phyloP scores from a whole-genome alignment of 2,797 vertebrate species.

The Podarcis lilfordi region DNA sequence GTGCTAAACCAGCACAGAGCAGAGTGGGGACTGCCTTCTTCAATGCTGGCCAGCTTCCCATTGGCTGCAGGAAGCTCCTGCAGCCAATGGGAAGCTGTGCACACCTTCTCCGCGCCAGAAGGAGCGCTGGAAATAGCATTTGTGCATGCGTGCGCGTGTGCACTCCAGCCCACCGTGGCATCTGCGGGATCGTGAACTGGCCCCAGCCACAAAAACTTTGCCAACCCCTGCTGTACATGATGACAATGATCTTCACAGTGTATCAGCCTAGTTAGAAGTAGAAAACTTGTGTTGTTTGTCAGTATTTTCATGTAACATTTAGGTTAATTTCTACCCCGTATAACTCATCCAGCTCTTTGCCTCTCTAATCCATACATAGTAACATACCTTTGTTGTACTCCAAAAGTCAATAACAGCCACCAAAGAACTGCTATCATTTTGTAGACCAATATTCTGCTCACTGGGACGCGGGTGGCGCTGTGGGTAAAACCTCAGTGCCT shows the following conservation, averaged over 20 bases:
- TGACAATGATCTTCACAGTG: not conserved
- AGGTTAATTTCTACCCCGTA: not conserved
- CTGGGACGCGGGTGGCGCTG: too few species aligned
- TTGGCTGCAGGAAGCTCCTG: too few species aligned
- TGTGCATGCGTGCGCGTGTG: too few species aligned
- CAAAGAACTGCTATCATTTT: not conserved
- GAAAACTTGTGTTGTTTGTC: not conserved
- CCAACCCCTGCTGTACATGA: not conserved
- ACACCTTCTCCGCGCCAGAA: rapidly evolving
- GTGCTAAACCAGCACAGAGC: too few species aligned
- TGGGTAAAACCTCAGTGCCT: too few species aligned
- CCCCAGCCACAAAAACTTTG: too few species aligned
- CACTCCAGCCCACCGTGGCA: rapidly evolving
- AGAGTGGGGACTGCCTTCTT: too few species aligned
- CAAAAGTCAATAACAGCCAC: not conserved
- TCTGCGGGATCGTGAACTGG: too few species aligned
- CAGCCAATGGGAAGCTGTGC: too few species aligned
- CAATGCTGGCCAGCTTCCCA: too few species aligned
- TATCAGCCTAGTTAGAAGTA: too few species aligned
- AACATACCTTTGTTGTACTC: not conserved
- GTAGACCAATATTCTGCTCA: not conserved
- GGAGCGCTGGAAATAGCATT: too few species aligned
- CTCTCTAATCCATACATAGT: not conserved
- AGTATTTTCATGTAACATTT: not conserved
- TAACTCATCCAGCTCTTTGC: not conserved